Conservation (phyloP, 2,113 vertebrate species). For the Odontesthes bonariensis region DNA sequence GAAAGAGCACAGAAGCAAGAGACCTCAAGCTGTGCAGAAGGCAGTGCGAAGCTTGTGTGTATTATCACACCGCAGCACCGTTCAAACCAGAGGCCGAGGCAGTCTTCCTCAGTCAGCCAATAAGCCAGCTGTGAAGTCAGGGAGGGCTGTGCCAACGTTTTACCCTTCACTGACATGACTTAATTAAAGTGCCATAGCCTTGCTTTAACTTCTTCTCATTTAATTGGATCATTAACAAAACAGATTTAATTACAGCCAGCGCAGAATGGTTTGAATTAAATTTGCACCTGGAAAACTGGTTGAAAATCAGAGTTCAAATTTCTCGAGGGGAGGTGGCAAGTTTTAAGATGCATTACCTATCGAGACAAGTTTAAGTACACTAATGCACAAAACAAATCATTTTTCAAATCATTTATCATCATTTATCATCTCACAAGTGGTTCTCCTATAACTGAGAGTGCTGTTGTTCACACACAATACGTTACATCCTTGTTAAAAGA, state of each 20-base stretch:
- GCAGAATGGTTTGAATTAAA: constrained; percentile 63
- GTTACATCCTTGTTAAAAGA: background rate
- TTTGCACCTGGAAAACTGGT: constrained; percentile 63
- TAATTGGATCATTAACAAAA: constrained; percentile 76
- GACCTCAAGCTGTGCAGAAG: constrained; percentile 36
- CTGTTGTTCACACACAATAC: background rate
- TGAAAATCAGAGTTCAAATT: constrained; percentile 47
- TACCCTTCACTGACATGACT: constrained; percentile 64
- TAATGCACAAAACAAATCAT: background rate
- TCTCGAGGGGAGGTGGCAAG: background rate
- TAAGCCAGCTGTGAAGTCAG: constrained; percentile 40
- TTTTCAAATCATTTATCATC: background rate
- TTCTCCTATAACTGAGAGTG: background rate
- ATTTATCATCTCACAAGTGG: background rate
- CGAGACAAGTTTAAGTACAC: background rate
- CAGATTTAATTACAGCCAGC: constrained; percentile 72
- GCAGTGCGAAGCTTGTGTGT: constrained; percentile 20
- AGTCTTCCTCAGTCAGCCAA: constrained; percentile 38
- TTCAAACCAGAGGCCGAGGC: constrained; percentile 45
- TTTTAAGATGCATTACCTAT: no score
- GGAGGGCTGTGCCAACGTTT: constrained; percentile 51
- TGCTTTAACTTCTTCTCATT: constrained; percentile 67
- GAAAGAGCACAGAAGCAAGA: constrained; percentile 21
- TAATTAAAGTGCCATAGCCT: constrained; percentile 70
- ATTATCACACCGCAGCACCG: constrained; percentile 34